A percentile compares a stretch with the other conserved stretches of the same genome.
These are phyloP conservation scores for Bos indicus DNA, from an alignment of 2,113 vertebrate species.

Conservation along the genomic window DNA sequence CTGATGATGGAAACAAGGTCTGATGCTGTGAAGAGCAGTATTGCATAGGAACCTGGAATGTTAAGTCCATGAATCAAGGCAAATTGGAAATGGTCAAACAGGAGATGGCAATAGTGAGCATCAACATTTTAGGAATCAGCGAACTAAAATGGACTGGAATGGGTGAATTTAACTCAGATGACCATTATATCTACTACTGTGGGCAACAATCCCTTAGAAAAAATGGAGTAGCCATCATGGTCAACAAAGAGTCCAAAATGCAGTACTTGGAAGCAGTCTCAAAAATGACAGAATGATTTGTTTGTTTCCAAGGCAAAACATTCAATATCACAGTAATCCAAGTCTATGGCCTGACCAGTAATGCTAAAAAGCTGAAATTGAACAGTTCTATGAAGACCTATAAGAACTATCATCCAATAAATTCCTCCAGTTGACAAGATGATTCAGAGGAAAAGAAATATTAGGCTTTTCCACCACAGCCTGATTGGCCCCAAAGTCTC, in stretches of 20 bases:
- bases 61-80: neutral
- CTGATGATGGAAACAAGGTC: neutral
- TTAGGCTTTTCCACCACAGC: neutral
- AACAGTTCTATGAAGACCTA: neutral
- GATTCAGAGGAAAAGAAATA: neutral
- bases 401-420: neutral
- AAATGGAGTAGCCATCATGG: neutral
- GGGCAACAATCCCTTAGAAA: neutral
- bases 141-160: neutral
- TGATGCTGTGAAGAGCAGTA: neutral
- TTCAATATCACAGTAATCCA: neutral
- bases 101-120: neutral
- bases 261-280: neutral
- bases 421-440: neutral
- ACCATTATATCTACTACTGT: neutral
- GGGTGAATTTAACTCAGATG: neutral
- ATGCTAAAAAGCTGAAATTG: neutral
- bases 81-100: neutral
- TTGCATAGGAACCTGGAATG: neutral
- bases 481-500: neutral
- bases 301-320: neutral
- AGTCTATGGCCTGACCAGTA: neutral
- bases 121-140: neutral
- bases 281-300: neutral
- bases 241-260: neutral